Percentiles rank a stretch among this genome's conserved stretches.
Evolutionary conservation across 2,888 invertebrate genomes (phyloP).

Genomic region (Adineta ricciae): DNA sequence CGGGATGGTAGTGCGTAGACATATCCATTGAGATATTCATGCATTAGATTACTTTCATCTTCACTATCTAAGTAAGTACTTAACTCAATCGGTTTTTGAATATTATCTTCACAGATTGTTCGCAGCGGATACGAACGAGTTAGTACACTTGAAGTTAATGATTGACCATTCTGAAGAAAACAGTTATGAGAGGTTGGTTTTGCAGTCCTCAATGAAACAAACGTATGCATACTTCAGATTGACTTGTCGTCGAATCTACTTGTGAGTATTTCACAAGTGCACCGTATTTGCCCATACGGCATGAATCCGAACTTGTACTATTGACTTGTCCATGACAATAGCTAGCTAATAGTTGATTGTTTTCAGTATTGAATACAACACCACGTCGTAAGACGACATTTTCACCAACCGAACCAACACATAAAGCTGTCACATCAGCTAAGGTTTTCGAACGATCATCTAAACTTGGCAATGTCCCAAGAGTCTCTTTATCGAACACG

Average conservation of each 20-base stretch:
- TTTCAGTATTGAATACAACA: constrained; percentile 53
- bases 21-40: constrained; percentile 16
- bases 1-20: neutral
- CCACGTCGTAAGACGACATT: constrained; percentile 73
- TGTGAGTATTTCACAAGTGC: constrained; percentile 60
- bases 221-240: neutral
- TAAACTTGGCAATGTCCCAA: constrained; percentile 36
- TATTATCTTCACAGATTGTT: neutral
- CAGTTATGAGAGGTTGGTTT: neutral
- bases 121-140: constrained; percentile 15
- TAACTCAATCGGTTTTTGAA: neutral
- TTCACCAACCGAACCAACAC: constrained; percentile 79
- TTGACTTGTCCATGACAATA: constrained; percentile 65
- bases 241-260: neutral
- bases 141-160: neutral
- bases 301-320: constrained; percentile 32
- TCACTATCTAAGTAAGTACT: neutral
- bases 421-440: constrained; percentile 69
- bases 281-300: constrained; percentile 66
- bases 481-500: constrained; percentile 36
- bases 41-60: neutral
- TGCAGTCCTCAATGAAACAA: neutral
- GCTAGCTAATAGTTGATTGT: constrained; percentile 49
- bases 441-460: constrained; percentile 58
- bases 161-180: neutral